Conservation (phyloP, 2,888 invertebrate genomes). For the Bimastos eiseni region DNA sequence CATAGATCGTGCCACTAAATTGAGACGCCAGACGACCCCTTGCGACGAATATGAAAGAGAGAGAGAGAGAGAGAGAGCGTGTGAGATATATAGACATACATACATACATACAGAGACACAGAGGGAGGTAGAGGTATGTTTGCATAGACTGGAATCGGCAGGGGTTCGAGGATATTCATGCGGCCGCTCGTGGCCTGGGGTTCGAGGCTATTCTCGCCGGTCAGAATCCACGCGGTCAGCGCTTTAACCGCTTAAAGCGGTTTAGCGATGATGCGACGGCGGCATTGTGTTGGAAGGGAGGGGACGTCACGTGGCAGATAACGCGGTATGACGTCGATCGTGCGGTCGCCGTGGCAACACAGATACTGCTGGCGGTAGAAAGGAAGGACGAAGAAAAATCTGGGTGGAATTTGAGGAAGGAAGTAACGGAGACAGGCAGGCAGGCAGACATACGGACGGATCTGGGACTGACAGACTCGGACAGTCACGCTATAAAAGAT, state of each 20-base stretch:
- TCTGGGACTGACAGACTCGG: neutral
- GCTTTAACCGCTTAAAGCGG: neutral
- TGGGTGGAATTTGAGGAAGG: neutral
- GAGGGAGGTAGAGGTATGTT: no score
- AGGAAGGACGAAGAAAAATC: neutral
- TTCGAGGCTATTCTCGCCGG: neutral
- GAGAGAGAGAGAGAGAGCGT: neutral
- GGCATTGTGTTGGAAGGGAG: neutral
- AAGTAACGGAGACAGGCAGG: neutral
- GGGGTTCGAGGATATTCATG: neutral
- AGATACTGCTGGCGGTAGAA: neutral
- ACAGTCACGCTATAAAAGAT: neutral
- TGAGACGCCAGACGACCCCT: slow-evolving; percentile 13
- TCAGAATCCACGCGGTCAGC: neutral
- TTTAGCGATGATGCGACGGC: neutral
- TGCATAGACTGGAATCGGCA: neutral
- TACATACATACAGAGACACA: neutral
- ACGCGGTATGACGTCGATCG: neutral
- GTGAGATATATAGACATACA: neutral
- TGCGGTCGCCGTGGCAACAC: neutral
- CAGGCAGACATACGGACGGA: neutral
- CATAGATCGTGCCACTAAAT: neutral
- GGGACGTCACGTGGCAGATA: neutral
- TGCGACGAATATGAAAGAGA: neutral
- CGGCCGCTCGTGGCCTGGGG: neutral